Evolutionary conservation across 2,888 invertebrate genomes (phyloP), one percentile per base, ranked within the genome.

Genomic region (Rhagonycha fulva): DNA sequence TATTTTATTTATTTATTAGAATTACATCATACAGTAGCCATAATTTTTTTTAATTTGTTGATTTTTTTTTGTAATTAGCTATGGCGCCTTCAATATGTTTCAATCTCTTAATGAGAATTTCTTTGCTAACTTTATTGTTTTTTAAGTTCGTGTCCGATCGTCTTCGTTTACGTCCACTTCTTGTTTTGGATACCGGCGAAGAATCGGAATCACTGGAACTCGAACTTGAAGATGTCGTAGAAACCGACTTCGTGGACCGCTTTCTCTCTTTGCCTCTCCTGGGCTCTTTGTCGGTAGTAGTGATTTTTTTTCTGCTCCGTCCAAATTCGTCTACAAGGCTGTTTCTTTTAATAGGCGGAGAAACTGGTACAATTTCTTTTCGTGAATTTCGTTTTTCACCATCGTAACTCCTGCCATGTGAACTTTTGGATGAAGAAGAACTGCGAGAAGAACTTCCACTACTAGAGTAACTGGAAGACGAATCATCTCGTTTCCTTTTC

Each of bases 21-120:
- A n/a, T 19, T 19, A 19, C 19, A 19, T 2, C 2, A 19, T 19
- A 19, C 19, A 19, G 19, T 19, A 19, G 19, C 19, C 19, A 19
- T 2, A 19, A 19, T 19, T 19, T 19, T 19, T 19, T 19, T 19
- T 19, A 19, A 1, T 19, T 19, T 19, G 19, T 19, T 19, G 19
- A 19, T 3, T 26, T 26, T 3, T 26, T 26, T 26, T 26, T 0
- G 26, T 26, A 26, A 7, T 97, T 94, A 12, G 98, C 98, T 84
- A 99, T 99, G 30, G 98, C 98, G 87, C 98, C 98, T 89, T 99
- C 98, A 0, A 99, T 98, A 19, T 98, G 98, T 86, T 97, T 96
- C 73, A 99, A 89, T 88, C 99, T 98, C 87, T 98, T 98, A 66
- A 99, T 89, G 11, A 99, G 90, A 87, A 98, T 98, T 86, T 98